Evolutionary conservation across 2,888 invertebrate species (phyloP), one percentile per base, ranked within the genome.

Genomic region (Drosophila ezoana): DNA sequence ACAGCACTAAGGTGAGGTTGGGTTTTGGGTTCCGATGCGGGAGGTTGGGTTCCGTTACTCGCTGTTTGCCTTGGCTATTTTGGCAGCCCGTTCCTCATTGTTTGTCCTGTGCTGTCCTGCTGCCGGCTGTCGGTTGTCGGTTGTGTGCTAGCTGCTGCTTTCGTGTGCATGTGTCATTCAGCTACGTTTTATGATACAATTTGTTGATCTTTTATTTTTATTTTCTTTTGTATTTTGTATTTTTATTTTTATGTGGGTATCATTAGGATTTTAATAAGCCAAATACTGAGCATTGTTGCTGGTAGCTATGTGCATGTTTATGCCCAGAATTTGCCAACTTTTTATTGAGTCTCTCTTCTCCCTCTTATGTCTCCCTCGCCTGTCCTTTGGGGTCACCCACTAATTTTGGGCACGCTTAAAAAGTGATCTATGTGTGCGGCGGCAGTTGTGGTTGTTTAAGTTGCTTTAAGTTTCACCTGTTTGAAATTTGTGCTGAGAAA

Each of bases 261-360:
- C 78, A 87, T 89, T 88, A 72, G 78, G 86, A 84, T 87, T 81
- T 86, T 88, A 87, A 86, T 86, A 86, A 88, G 81, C 88, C 83
- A 74, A 80, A 76, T 58, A 58, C 62, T 58, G 62, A 41, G 47
- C 47, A 63, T 45, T 71, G 59, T 49, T 60, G 59, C 61, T 48
- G 51, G 57, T 59, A 53, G 57, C 45, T 58, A 69, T 58, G 68
- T 61, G 41, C 75, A 69, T 83, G 81, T 77, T 77, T 77, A 77
- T 77, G 72, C 53, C 37, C 44, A 33, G 37, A 70, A 43, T 70
- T 57, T 38, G 47, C 18, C 43, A 72, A 60, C 52, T 53, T 64
- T 69, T 60, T 63, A 61, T 54, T 38, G 58, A 28, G 61, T 51
- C 33, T 35, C 16, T 38, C 62, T 33, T 35, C 16, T 38, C 62